A percentile compares a stretch with the other conserved stretches of the same genome.
Evolutionary conservation across 2,113 vertebrate genomes (phyloP).

Genomic region (Pituophis catenifer): DNA sequence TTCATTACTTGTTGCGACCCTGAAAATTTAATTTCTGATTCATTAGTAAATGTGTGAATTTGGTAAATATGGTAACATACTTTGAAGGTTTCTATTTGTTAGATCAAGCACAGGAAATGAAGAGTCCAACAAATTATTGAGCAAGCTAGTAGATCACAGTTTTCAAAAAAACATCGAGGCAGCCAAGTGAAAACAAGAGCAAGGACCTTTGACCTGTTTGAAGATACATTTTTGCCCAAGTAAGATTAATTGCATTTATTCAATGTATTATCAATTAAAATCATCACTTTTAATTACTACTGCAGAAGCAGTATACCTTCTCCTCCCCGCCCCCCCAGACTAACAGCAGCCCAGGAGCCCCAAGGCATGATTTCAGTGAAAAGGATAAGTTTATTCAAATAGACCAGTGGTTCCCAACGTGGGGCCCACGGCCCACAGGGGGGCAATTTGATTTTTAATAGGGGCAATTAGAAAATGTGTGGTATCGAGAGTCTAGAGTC

Average conservation of each 20-base stretch:
- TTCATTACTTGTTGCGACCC: neutral
- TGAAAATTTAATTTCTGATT: neutral
- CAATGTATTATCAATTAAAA: neutral
- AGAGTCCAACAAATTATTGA: neutral
- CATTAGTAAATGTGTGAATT: neutral
- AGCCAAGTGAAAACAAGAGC: neutral
- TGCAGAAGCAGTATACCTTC: neutral
- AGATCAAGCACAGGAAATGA: neutral
- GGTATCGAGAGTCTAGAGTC: too few species aligned
- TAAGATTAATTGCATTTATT: neutral
- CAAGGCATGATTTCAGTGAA: neutral
- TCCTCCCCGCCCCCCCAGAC: neutral
- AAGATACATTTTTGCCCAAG: neutral
- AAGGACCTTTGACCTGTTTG: neutral
- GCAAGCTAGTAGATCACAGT: neutral
- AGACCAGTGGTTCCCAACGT: neutral
- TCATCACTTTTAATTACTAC: neutral
- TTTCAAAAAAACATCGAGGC: neutral
- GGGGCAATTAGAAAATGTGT: too few species aligned
- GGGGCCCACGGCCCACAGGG: too few species aligned
- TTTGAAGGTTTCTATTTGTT: neutral
- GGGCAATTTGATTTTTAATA: too few species aligned
- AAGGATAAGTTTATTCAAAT: neutral
- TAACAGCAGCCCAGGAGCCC: neutral
- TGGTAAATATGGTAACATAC: neutral